Base-by-base conservation (phyloP, 2,113 vertebrate species). In the Enhydra lutris region DNA sequence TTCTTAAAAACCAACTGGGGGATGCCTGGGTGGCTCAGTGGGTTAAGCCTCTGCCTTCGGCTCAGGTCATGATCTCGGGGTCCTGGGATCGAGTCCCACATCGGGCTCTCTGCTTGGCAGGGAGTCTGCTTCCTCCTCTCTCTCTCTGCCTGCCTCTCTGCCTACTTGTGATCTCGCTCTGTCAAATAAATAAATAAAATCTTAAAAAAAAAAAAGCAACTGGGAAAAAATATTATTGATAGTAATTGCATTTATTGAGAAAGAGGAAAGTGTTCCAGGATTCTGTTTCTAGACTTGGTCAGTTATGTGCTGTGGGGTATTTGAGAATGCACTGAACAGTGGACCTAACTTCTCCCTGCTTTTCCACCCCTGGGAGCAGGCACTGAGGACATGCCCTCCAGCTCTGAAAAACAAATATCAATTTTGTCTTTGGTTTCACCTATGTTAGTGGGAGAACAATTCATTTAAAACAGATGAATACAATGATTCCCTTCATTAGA, bases 401-500 rank as follows among this genome's bases (percentile, higher is more conserved):
- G 47, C 12, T 93, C 15, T 59, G 73, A 47, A 74, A 42, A 88
- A 36, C 4, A 10, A 29, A 4, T 29, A 45, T 1, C 24, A 71
- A 42, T 59, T 94, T 73, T 88, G 17, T 31, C 52, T 45, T 89
- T 87, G 71, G 47, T 73, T 89, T 97, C 15, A 90, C 55, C 83
- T 92, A 82, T 7, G 7, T 93, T 80, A 76, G 42, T 88, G 42
- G 80, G 71, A 78, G 96, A 93, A 89, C 20, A 59, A 78, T 59
- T 95, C 45, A 91, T 65, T 85, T 95, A 59, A 85, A 94, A 80
- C 20, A 76, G 42, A 74, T 14, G 59, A 90, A 80, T 87, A 69
- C 7, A 94, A 71, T 87, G 59, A 71, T 84, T 91, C 20, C 18
- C 57, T 93, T 93, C 76, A 67, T 88, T 84, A 92, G 74, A 84